Conservation (phyloP, 2,113 vertebrate species). For the Thryonomys swinderianus region DNA sequence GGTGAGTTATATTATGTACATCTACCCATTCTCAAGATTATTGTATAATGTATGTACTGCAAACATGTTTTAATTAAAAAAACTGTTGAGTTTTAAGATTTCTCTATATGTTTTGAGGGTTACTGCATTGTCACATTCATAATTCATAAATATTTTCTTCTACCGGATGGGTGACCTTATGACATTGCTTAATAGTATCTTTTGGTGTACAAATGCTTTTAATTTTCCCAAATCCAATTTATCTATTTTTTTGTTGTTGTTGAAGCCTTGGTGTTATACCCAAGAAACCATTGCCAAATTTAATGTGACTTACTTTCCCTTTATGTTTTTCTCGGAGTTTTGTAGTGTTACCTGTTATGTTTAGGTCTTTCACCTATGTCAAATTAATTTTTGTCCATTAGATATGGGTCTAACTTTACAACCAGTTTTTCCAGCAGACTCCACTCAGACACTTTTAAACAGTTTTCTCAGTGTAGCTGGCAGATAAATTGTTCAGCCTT, state of each 20-base stretch:
- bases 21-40: not conserved
- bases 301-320: not conserved
- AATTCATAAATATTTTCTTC: conserved; percentile 22
- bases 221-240: conserved; percentile 19
- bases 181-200: not conserved
- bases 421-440: not conserved
- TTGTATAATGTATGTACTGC: not conserved
- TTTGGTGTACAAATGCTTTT: not conserved
- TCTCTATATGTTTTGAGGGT: not conserved
- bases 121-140: not conserved
- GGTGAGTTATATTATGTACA: not conserved
- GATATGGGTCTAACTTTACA: not conserved
- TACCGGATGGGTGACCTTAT: not conserved
- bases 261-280: not conserved
- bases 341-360: not conserved
- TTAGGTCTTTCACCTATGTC: conserved; percentile 24
- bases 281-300: conserved; percentile 1
- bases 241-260: conserved; percentile 12
- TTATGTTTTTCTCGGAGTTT: not conserved
- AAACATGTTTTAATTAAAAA: not conserved
- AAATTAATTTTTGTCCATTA: conserved; percentile 32
- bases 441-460: not conserved
- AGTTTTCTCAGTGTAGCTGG: not conserved
- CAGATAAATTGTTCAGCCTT: not conserved
- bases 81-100: conserved; percentile 12